phyloP scores from a whole-genome alignment of 2,113 vertebrate species.

The Thamnaconus septentrionalis region DNA sequence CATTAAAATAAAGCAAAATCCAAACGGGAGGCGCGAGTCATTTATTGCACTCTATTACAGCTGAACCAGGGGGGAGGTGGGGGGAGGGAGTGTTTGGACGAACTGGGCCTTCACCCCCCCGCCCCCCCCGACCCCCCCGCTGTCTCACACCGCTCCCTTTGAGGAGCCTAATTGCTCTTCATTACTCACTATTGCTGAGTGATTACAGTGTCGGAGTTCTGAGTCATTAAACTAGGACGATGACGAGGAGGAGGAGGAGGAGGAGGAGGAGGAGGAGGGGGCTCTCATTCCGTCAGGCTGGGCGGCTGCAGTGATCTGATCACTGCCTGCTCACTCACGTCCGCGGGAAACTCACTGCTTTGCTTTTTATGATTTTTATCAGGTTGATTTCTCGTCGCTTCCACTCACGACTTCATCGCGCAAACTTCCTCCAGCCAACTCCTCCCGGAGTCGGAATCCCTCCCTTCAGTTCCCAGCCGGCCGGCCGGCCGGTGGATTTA shows the following conservation, averaged over 20 bases:
- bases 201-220: constrained; percentile 71
- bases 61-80: constrained; percentile 59
- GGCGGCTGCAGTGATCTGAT: too few relatives aligned
- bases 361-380: too few relatives aligned
- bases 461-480: too few relatives aligned
- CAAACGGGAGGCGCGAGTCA: constrained; percentile 34
- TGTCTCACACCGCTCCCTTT: constrained; percentile 59
- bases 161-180: constrained; percentile 68
- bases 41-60: constrained; percentile 69
- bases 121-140: constrained; percentile 36
- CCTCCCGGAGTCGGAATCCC: too few relatives aligned
- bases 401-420: too few relatives aligned
- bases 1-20: not conserved
- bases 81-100: constrained; percentile 29
- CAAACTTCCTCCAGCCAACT: too few relatives aligned
- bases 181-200: constrained; percentile 68
- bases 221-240: constrained; percentile 67
- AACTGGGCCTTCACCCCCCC: constrained; percentile 54
- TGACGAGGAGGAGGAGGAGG: constrained; percentile 43
- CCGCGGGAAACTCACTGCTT: too few relatives aligned
- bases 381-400: too few relatives aligned
- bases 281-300: not conserved
- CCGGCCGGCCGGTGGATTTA: too few relatives aligned
- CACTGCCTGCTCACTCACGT: too few relatives aligned
- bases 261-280: constrained; percentile 38